phyloP scores from a whole-genome alignment of 2,113 vertebrate genomes.

The Erinaceus europaeus region DNA sequence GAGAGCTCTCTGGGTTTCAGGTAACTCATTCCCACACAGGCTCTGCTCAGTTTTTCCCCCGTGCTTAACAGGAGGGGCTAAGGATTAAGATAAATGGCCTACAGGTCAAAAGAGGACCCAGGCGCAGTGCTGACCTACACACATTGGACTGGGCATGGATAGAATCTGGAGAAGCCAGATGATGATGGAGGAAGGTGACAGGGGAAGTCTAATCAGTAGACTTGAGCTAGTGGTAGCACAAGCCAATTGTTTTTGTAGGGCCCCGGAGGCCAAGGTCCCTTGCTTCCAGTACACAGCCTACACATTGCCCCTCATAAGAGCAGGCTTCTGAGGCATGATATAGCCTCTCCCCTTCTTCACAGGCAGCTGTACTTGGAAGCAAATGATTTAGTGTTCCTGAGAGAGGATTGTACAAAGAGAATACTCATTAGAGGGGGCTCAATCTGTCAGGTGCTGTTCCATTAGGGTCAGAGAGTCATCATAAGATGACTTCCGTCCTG shows the following conservation, averaged over 20 bases:
- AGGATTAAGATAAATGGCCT: background rate
- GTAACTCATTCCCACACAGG: conserved; percentile 55
- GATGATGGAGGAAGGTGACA: background rate
- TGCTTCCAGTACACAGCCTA: background rate
- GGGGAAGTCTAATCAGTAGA: no score
- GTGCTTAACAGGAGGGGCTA: background rate
- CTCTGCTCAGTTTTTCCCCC: background rate
- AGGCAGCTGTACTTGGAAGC: conserved; percentile 69
- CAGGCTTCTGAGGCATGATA: background rate
- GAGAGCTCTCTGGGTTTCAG: conserved; percentile 59
- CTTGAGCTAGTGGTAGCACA: background rate
- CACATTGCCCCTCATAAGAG: conserved; percentile 44
- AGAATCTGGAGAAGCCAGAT: background rate
- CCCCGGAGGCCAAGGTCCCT: background rate
- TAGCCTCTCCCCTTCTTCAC: conserved; percentile 60
- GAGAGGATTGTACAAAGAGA: conserved; percentile 72
- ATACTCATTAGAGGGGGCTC: conserved; percentile 61
- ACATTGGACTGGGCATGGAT: background rate
- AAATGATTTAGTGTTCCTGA: conserved; percentile 71
- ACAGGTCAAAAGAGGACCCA: background rate
- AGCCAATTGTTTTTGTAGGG: background rate
- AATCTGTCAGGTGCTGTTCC: conserved; percentile 58
- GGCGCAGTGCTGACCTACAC: background rate
- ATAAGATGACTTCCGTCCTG: conserved; percentile 38
- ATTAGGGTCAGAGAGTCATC: conserved; percentile 69